Conservation (phyloP, 2,888 invertebrate genomes). For the Notodonta ziczac region DNA sequence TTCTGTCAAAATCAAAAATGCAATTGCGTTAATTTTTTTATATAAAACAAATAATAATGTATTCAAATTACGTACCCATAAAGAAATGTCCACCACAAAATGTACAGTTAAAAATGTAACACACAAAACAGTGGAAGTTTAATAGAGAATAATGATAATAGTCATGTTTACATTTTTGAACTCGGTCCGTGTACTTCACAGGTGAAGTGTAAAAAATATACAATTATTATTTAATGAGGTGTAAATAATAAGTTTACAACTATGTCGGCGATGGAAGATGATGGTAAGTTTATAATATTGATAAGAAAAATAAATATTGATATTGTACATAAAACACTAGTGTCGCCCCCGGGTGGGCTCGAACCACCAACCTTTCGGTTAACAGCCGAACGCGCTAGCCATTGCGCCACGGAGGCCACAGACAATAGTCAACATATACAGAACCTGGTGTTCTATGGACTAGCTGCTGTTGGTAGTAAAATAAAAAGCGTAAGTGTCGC, state of each 20-base stretch:
- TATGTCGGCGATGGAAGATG: not conserved
- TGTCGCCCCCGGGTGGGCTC: conserved; percentile 96
- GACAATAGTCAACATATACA: too few species aligned
- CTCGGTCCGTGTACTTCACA: not conserved
- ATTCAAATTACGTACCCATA: not conserved
- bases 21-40: not conserved
- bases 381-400: conserved; percentile 99
- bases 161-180: not conserved
- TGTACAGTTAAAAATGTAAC: not conserved
- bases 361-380: conserved; percentile 99
- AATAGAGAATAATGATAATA: not conserved
- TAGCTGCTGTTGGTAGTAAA: too few species aligned
- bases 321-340: too few species aligned
- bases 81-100: not conserved
- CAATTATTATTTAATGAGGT: not conserved
- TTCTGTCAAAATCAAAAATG: not conserved
- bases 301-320: too few species aligned
- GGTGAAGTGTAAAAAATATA: too few species aligned
- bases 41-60: not conserved
- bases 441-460: too few species aligned
- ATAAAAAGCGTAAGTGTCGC: conserved; percentile 69
- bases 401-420: conserved; percentile 72
- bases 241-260: not conserved
- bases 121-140: not conserved
- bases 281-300: not conserved